A percentile compares a stretch with the other conserved stretches of the same genome.
phyloP scores from a whole-genome alignment of 2,888 invertebrate species.

The Rhorus exstirpatorius region DNA sequence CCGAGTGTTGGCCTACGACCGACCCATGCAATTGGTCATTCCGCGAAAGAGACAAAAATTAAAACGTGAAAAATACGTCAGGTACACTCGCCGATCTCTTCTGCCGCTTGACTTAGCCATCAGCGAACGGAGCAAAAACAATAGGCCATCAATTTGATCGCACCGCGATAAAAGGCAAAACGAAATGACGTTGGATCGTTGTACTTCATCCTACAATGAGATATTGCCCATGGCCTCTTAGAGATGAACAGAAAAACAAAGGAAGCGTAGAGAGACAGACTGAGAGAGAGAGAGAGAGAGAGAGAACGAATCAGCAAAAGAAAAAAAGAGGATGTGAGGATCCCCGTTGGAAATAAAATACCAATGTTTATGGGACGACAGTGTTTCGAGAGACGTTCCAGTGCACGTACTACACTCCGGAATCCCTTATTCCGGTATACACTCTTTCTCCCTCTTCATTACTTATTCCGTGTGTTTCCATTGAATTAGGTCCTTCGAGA shows the following conservation, averaged over 20 bases:
- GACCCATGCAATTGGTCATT: too few species aligned
- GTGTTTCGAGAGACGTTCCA: conserved; percentile 66
- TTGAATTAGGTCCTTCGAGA: conserved; percentile 70
- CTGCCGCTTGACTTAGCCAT: too few species aligned
- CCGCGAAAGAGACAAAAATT: too few species aligned
- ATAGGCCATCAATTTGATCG: conserved; percentile 35
- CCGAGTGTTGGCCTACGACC: too few species aligned
- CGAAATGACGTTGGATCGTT: conserved; percentile 44
- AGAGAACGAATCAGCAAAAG: conserved; percentile 37
- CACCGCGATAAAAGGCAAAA: conserved; percentile 31
- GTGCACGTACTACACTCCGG: conserved; percentile 65
- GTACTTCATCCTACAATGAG: conserved; percentile 67
- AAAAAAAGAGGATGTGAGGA: conserved; percentile 69
- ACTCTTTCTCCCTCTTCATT: conserved; percentile 68
- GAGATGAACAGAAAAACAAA: conserved; percentile 65
- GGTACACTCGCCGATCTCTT: too few species aligned
- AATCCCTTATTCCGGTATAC: conserved; percentile 65
- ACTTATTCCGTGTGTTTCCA: conserved; percentile 71
- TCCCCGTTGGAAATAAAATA: conserved; percentile 79
- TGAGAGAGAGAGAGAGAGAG: conserved; percentile 6
- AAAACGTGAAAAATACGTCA: too few species aligned
- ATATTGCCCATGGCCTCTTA: conserved; percentile 66
- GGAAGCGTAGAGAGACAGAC: conserved; percentile 42
- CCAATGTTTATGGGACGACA: conserved; percentile 79
- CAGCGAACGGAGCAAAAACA: background rate